Conservation (phyloP, 2,888 invertebrate species). For the Harpagoxenus sublaevis region DNA sequence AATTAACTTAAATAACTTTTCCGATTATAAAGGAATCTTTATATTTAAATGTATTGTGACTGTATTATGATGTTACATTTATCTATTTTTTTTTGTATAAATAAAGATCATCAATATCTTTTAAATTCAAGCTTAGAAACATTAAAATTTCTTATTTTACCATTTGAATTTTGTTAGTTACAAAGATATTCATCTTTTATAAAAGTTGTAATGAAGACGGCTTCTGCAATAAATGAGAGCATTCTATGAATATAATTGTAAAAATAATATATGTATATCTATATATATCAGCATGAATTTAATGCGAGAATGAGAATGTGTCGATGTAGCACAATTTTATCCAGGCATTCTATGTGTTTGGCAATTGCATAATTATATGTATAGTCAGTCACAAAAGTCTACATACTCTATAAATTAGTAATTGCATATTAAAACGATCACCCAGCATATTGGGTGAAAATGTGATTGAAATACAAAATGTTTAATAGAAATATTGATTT, state of each 20-base stretch:
- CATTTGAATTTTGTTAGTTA: not conserved
- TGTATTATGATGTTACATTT: not conserved
- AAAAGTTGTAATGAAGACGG: not conserved
- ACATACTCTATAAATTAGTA: constrained; percentile 14
- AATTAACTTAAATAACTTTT: not conserved
- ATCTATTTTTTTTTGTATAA: not conserved
- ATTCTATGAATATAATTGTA: not conserved
- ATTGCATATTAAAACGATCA: constrained; percentile 30
- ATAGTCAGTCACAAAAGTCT: constrained; percentile 24
- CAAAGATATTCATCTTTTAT: not conserved
- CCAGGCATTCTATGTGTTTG: not conserved
- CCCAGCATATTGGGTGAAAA: constrained; percentile 17
- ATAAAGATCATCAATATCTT: not conserved
- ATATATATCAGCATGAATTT: constrained; percentile 7
- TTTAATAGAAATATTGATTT: constrained; percentile 35
- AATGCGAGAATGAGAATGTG: not conserved
- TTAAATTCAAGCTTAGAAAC: not conserved
- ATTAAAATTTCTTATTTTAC: not conserved
- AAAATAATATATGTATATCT: not conserved
- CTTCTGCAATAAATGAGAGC: not conserved
- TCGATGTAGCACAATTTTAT: not conserved
- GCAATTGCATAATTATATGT: constrained; percentile 19
- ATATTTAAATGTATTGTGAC: not conserved
- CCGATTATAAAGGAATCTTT: not conserved
- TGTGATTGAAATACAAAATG: constrained; percentile 25